Percentiles rank a stretch among this genome's conserved stretches.
Conservation (phyloP, 1,140 invertebrate species). For the Drosophila lowei region DNA sequence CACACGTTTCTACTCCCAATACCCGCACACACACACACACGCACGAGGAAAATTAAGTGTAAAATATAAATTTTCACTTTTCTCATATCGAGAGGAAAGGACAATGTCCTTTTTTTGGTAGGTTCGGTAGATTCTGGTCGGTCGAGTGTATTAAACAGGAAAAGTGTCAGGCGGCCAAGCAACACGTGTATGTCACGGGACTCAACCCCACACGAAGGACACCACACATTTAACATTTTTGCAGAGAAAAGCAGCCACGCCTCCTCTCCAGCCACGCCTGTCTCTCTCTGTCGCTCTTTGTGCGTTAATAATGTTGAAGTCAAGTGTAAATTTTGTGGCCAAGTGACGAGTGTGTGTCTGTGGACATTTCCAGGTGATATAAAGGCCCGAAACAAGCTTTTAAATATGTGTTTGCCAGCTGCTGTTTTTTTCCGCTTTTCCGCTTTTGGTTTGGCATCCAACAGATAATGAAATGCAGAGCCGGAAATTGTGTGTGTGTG, state of each 20-base stretch:
- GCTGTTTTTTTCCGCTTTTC: conserved; percentile 21
- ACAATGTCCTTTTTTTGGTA: conserved; percentile 39
- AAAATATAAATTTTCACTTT: conserved; percentile 42
- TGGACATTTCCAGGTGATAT: conserved; percentile 43
- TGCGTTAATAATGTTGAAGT: conserved; percentile 55
- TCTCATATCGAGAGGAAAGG: conserved; percentile 8
- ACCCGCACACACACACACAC: conserved; percentile 11
- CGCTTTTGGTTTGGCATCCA: conserved; percentile 46
- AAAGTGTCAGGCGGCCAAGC: conserved; percentile 46
- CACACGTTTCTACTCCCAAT: too few species aligned
- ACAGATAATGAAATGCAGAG: conserved; percentile 46
- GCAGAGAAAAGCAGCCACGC: conserved; percentile 4
- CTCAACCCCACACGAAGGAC: conserved; percentile 11
- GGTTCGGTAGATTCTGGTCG: conserved; percentile 5
- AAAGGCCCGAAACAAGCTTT: conserved; percentile 26
- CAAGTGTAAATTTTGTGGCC: conserved; percentile 59
- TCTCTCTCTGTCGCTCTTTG: conserved; percentile 5
- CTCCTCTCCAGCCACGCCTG: too few species aligned
- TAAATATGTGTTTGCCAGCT: conserved; percentile 58
- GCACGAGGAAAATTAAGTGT: conserved; percentile 30
- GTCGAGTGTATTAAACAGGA: conserved; percentile 46
- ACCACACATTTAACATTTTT: neutral
- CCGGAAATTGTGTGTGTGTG: conserved; percentile 38
- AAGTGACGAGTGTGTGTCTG: conserved; percentile 7
- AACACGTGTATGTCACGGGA: conserved; percentile 51